These are phyloP conservation scores for Passer montanus DNA, from an alignment of 2,113 vertebrate species.

Conservation along the genomic window DNA sequence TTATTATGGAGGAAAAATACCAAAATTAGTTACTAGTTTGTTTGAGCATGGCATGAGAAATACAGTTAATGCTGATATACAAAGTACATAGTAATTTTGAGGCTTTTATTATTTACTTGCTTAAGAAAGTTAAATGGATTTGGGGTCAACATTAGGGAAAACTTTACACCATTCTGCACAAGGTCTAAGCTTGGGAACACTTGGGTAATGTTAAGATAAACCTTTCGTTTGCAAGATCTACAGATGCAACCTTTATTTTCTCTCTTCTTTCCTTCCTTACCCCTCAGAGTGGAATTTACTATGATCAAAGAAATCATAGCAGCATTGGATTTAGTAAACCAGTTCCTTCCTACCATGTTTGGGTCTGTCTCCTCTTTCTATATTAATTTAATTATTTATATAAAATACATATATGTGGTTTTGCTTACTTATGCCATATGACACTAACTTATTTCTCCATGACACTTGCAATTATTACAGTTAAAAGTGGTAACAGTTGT, in stretches of 20 bases:
- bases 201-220: background rate
- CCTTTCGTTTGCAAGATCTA: background rate
- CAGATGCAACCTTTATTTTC: background rate
- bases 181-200: background rate
- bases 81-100: background rate
- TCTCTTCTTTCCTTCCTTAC: background rate
- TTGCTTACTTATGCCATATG: background rate
- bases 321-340: constrained; percentile 88
- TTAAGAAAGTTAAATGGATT: background rate
- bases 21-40: background rate
- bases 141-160: background rate
- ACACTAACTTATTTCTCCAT: background rate
- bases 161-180: background rate
- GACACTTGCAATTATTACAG: background rate
- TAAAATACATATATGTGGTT: background rate
- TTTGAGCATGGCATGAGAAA: background rate
- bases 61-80: background rate
- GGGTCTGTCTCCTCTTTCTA: constrained; percentile 71
- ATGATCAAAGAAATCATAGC: constrained; percentile 92
- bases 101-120: background rate
- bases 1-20: background rate
- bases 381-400: background rate
- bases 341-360: constrained; percentile 60
- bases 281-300: constrained; percentile 89
- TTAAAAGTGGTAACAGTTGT: background rate